phyloP scores from a whole-genome alignment of 2,888 invertebrate genomes.

The Stenoptilia bipunctidactyla region DNA sequence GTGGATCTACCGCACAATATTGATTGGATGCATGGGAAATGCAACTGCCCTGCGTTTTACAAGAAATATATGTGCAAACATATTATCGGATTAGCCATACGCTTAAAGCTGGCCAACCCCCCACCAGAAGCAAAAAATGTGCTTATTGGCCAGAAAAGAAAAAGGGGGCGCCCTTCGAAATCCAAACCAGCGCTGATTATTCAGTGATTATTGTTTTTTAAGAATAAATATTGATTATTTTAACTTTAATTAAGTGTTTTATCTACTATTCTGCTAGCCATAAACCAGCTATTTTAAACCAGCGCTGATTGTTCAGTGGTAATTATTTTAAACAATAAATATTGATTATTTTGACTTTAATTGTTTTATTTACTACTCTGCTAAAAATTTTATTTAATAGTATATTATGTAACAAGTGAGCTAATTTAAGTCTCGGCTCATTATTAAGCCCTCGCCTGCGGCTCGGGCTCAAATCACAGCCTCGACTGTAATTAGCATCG shows the following conservation, averaged over 20 bases:
- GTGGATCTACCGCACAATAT: slow-evolving; percentile 5
- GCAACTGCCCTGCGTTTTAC: slow-evolving; percentile 5
- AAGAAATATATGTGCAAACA: slow-evolving; percentile 7
- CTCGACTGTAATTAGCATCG: no score
- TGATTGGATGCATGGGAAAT: slow-evolving; percentile 3
- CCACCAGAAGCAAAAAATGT: slow-evolving; percentile 11
- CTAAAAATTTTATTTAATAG: no score
- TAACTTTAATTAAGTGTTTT: slow-evolving; percentile 17
- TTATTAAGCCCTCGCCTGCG: no score
- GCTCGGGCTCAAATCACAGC: no score
- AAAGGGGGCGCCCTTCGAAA: background rate
- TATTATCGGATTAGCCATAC: slow-evolving; percentile 1
- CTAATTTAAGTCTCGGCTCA: no score
- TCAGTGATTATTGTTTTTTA: slow-evolving; percentile 6
- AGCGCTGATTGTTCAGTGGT: slow-evolving; percentile 3
- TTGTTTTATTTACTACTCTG: no score
- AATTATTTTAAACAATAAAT: slow-evolving; percentile 3
- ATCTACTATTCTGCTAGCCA: slow-evolving; percentile 12
- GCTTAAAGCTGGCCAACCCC: slow-evolving; percentile 4
- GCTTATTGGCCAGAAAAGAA: slow-evolving; percentile 10
- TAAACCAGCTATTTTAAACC: slow-evolving; percentile 2
- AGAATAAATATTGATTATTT: slow-evolving; percentile 10
- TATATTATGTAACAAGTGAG: no score
- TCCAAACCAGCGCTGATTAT: slow-evolving; percentile 1
- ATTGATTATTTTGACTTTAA: no score